These are phyloP conservation scores for Poecilobothrus nobilitatus DNA, from an alignment of 2,888 invertebrate genomes.

Conservation along the genomic window DNA sequence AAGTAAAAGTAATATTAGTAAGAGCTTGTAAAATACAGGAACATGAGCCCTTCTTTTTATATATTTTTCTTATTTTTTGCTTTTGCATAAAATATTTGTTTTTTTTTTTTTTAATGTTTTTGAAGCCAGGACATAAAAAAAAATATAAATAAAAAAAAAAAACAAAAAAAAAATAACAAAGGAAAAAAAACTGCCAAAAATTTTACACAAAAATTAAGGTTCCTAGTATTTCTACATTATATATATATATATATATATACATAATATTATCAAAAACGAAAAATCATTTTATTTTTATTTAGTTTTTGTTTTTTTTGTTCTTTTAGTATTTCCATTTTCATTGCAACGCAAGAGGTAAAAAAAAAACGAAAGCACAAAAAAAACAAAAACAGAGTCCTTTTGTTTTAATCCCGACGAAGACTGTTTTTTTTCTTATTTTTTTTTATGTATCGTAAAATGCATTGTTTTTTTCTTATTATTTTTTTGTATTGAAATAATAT, in stretches of 20 bases:
- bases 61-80: too few species aligned
- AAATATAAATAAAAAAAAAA: too few species aligned
- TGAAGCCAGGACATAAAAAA: too few species aligned
- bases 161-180: too few species aligned
- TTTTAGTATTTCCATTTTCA: background rate
- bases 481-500: background rate
- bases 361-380: background rate
- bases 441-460: background rate
- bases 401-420: slow-evolving; percentile 1
- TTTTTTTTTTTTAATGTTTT: too few species aligned
- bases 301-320: background rate
- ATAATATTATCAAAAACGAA: background rate
- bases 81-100: too few species aligned
- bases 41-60: too few species aligned
- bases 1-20: too few species aligned
- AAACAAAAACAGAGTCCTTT: background rate
- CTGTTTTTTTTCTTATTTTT: background rate
- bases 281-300: background rate
- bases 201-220: background rate
- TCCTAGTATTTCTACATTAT: background rate
- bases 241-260: too few species aligned
- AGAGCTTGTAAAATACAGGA: too few species aligned
- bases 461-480: background rate
- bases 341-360: background rate
- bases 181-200: too few species aligned